Conservation (phyloP, 2,797 vertebrate genomes). For the Fundulus diaphanus region DNA sequence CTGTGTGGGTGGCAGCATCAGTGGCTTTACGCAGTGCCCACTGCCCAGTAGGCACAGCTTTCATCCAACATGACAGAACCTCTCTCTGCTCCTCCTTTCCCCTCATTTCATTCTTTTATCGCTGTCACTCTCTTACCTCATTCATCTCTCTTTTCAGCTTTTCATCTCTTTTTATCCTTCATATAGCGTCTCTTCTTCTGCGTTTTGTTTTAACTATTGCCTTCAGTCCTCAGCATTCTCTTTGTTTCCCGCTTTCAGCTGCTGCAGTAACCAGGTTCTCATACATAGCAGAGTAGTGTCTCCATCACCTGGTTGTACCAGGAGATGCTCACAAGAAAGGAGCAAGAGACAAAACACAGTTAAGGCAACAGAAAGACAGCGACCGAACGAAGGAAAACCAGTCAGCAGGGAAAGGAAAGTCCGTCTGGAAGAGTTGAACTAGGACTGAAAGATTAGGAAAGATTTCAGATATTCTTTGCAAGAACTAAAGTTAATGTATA, state of each 20-base stretch:
- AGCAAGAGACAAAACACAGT: not conserved
- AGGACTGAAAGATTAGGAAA: not conserved
- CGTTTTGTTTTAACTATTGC: constrained; percentile 16
- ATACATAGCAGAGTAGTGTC: constrained; percentile 36
- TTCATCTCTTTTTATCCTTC: constrained; percentile 52
- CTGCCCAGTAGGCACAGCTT: constrained; percentile 73
- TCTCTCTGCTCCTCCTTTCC: constrained; percentile 43
- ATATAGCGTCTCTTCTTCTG: constrained; percentile 49
- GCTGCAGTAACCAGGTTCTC: constrained; percentile 48
- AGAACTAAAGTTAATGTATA: not conserved
- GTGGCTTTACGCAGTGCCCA: constrained; percentile 53
- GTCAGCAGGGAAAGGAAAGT: not conserved
- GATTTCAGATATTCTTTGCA: not conserved
- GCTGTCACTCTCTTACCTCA: constrained; percentile 46
- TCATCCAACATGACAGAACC: constrained; percentile 70
- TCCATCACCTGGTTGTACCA: constrained; percentile 40
- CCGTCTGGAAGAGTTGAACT: not conserved
- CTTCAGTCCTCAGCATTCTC: constrained; percentile 37
- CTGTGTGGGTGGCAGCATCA: constrained; percentile 68
- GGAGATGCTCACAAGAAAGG: constrained; percentile 39
- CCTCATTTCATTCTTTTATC: constrained; percentile 47
- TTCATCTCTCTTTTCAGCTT: constrained; percentile 57
- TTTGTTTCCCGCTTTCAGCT: constrained; percentile 47
- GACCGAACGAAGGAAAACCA: not conserved
- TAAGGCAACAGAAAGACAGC: not conserved